A percentile compares a stretch with the other conserved stretches of the same genome.
Evolutionary conservation across 2,797 vertebrate genomes (phyloP).

Genomic region (Chrysocyon brachyurus): DNA sequence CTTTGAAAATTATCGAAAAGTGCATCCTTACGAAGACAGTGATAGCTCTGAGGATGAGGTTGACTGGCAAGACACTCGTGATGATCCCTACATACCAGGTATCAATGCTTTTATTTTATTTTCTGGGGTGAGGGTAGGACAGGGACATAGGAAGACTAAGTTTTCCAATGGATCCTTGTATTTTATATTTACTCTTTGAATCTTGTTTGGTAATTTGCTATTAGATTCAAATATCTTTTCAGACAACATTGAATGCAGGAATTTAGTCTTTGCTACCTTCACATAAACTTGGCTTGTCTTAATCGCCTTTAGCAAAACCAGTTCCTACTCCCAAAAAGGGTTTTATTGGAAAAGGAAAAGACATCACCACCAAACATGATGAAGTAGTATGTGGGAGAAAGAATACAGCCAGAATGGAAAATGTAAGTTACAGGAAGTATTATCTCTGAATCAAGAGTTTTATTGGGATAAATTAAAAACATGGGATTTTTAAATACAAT

Average conservation of each 20-base stretch:
- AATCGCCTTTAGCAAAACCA: slow-evolving; percentile 92
- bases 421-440: slow-evolving; percentile 89
- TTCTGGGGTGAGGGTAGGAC: neutral
- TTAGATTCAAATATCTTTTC: slow-evolving; percentile 48
- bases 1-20: slow-evolving; percentile 98
- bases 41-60: slow-evolving; percentile 98
- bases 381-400: slow-evolving; percentile 96
- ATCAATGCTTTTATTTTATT: slow-evolving; percentile 13
- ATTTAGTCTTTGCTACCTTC: slow-evolving; percentile 68
- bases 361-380: slow-evolving; percentile 98
- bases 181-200: slow-evolving; percentile 6
- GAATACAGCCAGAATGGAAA: slow-evolving; percentile 98
- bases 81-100: slow-evolving; percentile 97
- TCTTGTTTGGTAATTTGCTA: neutral
- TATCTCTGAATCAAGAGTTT: neutral
- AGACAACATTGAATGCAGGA: slow-evolving; percentile 28
- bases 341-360: slow-evolving; percentile 97
- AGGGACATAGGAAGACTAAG: neutral
- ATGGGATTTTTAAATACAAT: neutral
- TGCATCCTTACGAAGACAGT: slow-evolving; percentile 96
- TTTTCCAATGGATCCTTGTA: slow-evolving; percentile 6
- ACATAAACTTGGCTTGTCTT: slow-evolving; percentile 67
- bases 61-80: slow-evolving; percentile 98
- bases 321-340: slow-evolving; percentile 94
- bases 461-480: slow-evolving; percentile 32